Base-by-base conservation (phyloP, 1,140 invertebrate species). In the Pseudomyrmex flavicornis region DNA sequence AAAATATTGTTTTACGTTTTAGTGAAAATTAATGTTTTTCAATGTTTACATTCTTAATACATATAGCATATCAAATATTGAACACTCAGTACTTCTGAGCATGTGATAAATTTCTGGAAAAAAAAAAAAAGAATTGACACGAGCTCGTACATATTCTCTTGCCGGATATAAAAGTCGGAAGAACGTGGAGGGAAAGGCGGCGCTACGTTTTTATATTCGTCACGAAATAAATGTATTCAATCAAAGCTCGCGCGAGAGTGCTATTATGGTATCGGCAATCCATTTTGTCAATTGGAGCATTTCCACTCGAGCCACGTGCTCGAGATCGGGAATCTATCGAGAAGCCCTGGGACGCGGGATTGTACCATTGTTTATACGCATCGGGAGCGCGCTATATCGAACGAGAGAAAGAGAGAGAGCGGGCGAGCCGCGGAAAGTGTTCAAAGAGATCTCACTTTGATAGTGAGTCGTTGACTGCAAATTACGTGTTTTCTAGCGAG, bases 401-500 rank as follows among this genome's bases (percentile, higher is more conserved):
- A 69, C 63, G 79, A 50, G 17, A 50, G 2, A n/a, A 20, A 7
- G 35, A 50, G 2, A n/a, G 15, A 50, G 1, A n/a, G 44, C 4
- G 35, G 4, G 5, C 35, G 35, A 48, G 86, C 48, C 17, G 70
- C 76, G 54, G 66, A 74, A 74, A 70, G 54, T 82, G 79, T 85
- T 85, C 63, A 80, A 88, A 90, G 85, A 52, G 59, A 74, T 69
- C 63, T 87, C 75, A 75, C 80, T 89, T 90, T 73, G 85, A 90
- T 85, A 50, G 62, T 74, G 56, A 65, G 66, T 63, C 52, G 58
- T 66, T 62, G 56, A 50, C 82, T 58, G 17, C 83, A 83, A 88
- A 88, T 82, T 69, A 52, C 56, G 63, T 72, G 44, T 72, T 83
- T 75, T 80, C 54, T 56, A 22, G 63, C 15, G 58, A 50, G 35